Evolutionary conservation across 2,113 vertebrate species (phyloP), one percentile per base, ranked within the genome.

Genomic region (Notiomystis cincta): DNA sequence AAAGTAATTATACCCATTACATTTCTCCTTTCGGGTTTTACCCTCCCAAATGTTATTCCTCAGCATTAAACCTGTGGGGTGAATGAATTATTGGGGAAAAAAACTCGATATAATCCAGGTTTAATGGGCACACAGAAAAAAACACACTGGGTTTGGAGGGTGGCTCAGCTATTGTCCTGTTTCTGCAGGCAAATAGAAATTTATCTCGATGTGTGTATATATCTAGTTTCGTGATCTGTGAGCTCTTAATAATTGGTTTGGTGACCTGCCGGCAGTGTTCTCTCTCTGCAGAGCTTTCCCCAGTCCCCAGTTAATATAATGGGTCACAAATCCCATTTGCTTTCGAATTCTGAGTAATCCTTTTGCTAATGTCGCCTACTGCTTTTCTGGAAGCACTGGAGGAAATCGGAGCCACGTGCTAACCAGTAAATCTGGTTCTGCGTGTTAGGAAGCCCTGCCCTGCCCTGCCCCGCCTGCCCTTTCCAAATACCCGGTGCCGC

Each of bases 211-310:
- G 65, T 73, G 81, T 66, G 62, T 83, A 54, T 84, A 66, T 94
- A 90, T 97, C 95, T 87, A 78, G 91, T 95, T 97, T 87, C 5
- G 31, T 70, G 82, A 97, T 95, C 95, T 96, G 76, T 95, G 94
- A 95, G 97, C 93, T 86, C 94, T 96, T 94, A 96, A 89, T 98
- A 96, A 98, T 91, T 95, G 95, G 66, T 95, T 83, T 92, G 90
- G 92, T 93, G 94, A 95, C 96, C 97, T 98, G 87, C 90, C 0
- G 33, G 60, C 72, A 31, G 78, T 6, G 37, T 53, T 88, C 84
- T 86, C 76, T 72, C 76, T 90, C 77, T 84, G 87, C 42, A 82
- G 93, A 95, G 92, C 82, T 89, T 88, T 90, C 35, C 31, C 47
- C 48, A 51, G 88, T 84, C 85, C 83, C 89, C 24, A 13, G 89